phyloP scores from a whole-genome alignment of 2,113 vertebrate genomes.

The Manacus vitellinus region DNA sequence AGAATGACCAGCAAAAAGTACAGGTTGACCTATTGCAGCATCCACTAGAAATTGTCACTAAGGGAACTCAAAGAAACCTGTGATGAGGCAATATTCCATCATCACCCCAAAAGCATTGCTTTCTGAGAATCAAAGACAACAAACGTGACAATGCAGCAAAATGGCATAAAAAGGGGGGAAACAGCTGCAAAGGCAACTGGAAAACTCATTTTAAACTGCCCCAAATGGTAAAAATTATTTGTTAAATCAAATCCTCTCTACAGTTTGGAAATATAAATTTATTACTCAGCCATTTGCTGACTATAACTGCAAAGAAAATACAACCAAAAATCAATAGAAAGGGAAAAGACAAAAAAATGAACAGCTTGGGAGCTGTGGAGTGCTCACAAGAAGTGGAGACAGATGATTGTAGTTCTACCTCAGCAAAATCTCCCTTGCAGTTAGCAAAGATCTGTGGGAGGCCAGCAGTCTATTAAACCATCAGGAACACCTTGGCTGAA shows the following conservation, averaged over 20 bases:
- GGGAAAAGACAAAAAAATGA: constrained; percentile 37
- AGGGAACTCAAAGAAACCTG: constrained; percentile 4
- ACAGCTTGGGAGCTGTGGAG: background rate
- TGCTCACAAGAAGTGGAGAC: background rate
- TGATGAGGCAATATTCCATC: constrained; percentile 56
- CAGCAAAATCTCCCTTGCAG: constrained; percentile 20
- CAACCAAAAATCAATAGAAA: constrained; percentile 25
- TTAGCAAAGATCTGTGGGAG: constrained; percentile 41
- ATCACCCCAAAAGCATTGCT: constrained; percentile 35
- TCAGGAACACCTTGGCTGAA: constrained; percentile 57
- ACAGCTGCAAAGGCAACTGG: constrained; percentile 38
- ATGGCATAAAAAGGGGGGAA: background rate
- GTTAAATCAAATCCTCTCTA: constrained; percentile 42
- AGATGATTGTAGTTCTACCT: background rate
- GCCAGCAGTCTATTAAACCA: constrained; percentile 54
- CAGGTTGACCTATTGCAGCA: constrained; percentile 49
- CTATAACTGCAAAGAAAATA: constrained; percentile 1
- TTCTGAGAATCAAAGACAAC: constrained; percentile 41
- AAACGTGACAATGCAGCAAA: constrained; percentile 41
- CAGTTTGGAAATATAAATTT: constrained; percentile 38
- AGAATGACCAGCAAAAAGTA: background rate
- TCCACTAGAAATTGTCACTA: constrained; percentile 17
- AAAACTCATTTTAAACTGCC: constrained; percentile 32
- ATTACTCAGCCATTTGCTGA: background rate
- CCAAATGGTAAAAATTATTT: constrained; percentile 51